Evolutionary conservation across 2,113 vertebrate genomes (phyloP).

Genomic region (Rattus norvegicus): DNA sequence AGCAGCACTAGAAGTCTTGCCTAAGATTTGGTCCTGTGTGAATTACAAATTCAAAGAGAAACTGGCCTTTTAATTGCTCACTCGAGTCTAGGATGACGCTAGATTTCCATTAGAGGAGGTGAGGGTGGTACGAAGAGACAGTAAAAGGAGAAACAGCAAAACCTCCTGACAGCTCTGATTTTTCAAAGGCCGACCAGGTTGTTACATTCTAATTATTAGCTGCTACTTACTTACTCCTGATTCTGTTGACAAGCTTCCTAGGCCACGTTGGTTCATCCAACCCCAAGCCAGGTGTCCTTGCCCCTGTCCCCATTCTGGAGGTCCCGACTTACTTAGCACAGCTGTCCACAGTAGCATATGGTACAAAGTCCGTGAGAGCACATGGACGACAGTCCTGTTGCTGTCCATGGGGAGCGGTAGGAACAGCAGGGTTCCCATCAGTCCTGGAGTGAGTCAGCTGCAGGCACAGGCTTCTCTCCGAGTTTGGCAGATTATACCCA

Average conservation of each 20-base stretch:
- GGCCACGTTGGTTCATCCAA: not conserved
- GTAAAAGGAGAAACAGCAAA: not conserved
- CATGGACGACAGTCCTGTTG: not conserved
- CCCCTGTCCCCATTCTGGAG: not conserved
- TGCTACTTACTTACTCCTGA: not conserved
- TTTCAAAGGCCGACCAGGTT: not conserved
- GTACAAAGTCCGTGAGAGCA: not conserved
- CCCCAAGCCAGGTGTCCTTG: not conserved
- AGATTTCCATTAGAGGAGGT: not conserved
- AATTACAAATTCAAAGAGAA: not conserved
- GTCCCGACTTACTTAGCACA: conserved; percentile 66
- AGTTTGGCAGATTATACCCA: not conserved
- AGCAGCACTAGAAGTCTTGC: not conserved
- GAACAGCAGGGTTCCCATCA: not conserved
- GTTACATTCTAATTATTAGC: not conserved
- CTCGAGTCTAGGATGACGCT: not conserved
- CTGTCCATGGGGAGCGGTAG: not conserved
- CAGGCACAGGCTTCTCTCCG: not conserved
- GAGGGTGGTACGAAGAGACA: not conserved
- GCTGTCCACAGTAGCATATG: conserved; percentile 67
- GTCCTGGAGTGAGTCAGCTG: not conserved
- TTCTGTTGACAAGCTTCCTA: not conserved
- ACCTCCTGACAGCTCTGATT: not conserved
- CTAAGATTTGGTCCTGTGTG: not conserved
- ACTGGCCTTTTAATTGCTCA: not conserved